phyloP scores from a whole-genome alignment of 2,113 vertebrate genomes.

The Notothenia rossii region DNA sequence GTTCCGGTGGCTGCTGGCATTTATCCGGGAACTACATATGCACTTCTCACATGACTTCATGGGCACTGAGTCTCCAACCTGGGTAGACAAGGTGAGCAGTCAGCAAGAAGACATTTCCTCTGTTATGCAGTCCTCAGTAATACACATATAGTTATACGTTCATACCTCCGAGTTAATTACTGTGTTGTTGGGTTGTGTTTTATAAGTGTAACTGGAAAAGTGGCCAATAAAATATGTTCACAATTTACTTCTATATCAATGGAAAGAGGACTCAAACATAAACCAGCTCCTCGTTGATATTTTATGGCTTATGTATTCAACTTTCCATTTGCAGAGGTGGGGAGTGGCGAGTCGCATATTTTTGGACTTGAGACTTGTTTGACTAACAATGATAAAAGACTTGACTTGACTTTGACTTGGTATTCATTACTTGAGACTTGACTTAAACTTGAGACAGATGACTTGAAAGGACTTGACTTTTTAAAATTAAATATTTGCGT shows the following conservation, averaged over 20 bases:
- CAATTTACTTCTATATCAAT: not conserved
- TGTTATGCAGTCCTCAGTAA: not conserved
- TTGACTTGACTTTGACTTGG: no score
- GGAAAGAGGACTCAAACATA: not conserved
- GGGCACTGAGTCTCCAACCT: constrained; percentile 76
- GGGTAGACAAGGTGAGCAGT: not conserved
- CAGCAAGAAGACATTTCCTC: not conserved
- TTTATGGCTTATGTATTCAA: not conserved
- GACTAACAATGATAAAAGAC: no score
- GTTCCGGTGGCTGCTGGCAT: constrained; percentile 33
- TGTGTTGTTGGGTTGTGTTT: not conserved
- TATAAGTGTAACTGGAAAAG: not conserved
- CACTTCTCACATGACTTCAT: constrained; percentile 76
- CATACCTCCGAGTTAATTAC: no score
- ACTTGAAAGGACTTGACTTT: no score
- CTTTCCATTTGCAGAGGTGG: not conserved
- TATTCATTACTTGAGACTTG: no score
- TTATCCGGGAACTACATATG: constrained; percentile 69
- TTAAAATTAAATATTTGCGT: no score
- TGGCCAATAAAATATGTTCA: not conserved
- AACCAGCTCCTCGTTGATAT: no score
- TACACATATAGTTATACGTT: no score
- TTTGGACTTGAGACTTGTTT: no score
- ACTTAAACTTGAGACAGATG: no score
- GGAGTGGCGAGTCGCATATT: no score